Base-by-base conservation (phyloP, 2,797 vertebrate genomes). In the Percopsis omiscomaycus region DNA sequence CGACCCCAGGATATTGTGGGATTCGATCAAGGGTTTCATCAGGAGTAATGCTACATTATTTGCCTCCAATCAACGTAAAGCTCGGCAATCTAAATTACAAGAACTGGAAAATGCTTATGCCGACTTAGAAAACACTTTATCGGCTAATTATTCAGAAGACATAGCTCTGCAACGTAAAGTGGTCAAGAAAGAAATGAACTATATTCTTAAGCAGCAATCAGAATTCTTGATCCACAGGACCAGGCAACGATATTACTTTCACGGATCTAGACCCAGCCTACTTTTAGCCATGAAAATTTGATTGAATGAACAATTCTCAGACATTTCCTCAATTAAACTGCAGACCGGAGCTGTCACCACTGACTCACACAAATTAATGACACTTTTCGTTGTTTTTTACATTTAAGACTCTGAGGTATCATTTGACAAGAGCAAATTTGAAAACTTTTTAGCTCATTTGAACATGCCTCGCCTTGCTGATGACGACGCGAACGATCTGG, bases 391-490 rank as follows among this genome's bases (percentile, higher is more conserved):
- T 58, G 50, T 50, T 3, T 55, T 44, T 46, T 22, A 62, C 54
- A 37, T 66, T 49, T 16, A 44, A 4, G 15, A 46, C 54, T 57
- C 14, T 28, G 28, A 62, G 5, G 5, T 44, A 44, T 37, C 2
- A 47, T 58, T 12, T 10, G 50, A 59, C 28, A 52, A 44, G 59
- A 4, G 22, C n/a, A 68, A 73, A 60, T 22, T 55, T 46, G 60
- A 64, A 15, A 37, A 28, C 55, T 71, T 68, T 58, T n/a, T 30
- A 47, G 10, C 53, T 5, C 13, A 12, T 50, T 14, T 11, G 8
- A 48, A 60, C 1, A 66, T 57, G 68, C 66, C 47, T 60, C 58
- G 30, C 66, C 63, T 62, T 27, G 15, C 2, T 58, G 48, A 42
- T 51, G 59, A 30, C 29, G 13, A n/a, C 29, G 57, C 51, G 14